Evolutionary conservation across 2,888 invertebrate species (phyloP), one percentile per base, ranked within the genome.

Genomic region (Clanis bilineata): DNA sequence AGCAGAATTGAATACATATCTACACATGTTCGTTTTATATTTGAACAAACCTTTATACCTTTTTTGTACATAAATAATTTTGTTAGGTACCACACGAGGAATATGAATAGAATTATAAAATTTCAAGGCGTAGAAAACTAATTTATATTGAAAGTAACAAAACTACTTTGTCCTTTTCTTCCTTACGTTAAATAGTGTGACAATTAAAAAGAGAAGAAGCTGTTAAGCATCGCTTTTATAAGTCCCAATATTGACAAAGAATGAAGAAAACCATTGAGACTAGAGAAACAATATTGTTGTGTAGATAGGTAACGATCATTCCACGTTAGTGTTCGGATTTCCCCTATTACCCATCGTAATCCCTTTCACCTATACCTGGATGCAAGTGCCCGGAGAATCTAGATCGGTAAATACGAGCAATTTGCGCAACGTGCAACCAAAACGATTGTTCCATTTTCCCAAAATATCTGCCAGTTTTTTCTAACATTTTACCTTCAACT

Each of bases 271-370:
- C 23, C 12, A 12, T 2, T 3, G 1, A 9, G n/a, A 23, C 22
- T 23, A 23, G 12, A n/a, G 12, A 12, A 12, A 22, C 18, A 21
- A 43, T 43, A 43, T 23, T 1, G 23, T 4, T 5, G 22, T 23
- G 23, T n/a, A 45, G 22, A 45, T 23, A 45, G 4, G 44, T 1
- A 23, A 9, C 12, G 22, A 12, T 22, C 44, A 23, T 47, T 47
- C 15, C 47, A 36, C n/a, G 45, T 23, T 45, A 36, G 22, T 38
- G 23, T 45, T 44, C 45, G 47, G 9, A 57, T 57, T 45, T 57
- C 45, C 44, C 32, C n/a, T 57, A 57, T 36, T 36, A 57, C n/a
- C 45, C 22, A 23, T 23, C 44, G 36, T 57, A 57, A 45, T 45
- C 45, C 32, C 44, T 36, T 45, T 57, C 36, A 36, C 45, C 23